Percentiles rank a stretch among this genome's conserved stretches.
Conservation (phyloP, 37 sponge, comb jelly and placozoan species). For the Cladorhizidae sp. region DNA sequence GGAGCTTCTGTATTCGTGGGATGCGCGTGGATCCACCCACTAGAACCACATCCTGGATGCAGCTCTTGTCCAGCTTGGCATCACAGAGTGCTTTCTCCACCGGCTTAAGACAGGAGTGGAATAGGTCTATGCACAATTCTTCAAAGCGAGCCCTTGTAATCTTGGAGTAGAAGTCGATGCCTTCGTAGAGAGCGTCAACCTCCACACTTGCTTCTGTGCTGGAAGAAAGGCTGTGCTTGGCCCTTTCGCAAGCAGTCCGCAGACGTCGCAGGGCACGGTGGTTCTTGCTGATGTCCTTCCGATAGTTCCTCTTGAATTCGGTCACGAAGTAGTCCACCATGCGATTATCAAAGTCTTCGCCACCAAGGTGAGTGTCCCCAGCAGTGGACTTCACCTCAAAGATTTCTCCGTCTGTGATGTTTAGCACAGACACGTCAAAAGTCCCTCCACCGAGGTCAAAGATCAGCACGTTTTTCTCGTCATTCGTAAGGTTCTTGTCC, state of each 20-base stretch:
- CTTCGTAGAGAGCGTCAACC: constrained; percentile 88
- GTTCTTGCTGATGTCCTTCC: constrained; percentile 76
- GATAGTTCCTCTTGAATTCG: constrained; percentile 87
- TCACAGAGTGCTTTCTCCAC: too few species aligned
- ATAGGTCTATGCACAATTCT: constrained; percentile 86
- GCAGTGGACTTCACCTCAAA: constrained; percentile 91
- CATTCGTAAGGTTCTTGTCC: too few species aligned
- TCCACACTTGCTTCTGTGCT: too few species aligned
- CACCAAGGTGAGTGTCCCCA: constrained; percentile 93
- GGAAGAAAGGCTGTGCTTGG: too few species aligned
- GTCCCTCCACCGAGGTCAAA: too few species aligned
- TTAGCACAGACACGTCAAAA: too few species aligned
- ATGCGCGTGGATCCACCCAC: constrained; percentile 93
- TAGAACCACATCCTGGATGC: constrained; percentile 89
- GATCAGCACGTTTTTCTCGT: too few species aligned
- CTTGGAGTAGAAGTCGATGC: too few species aligned
- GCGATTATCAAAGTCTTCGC: constrained; percentile 94
- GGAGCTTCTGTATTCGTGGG: constrained; percentile 88
- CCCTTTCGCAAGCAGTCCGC: too few species aligned
- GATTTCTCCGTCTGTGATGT: constrained; percentile 74
- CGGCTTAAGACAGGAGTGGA: constrained; percentile 68
- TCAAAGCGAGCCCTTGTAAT: too few species aligned
- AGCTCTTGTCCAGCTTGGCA: too few species aligned
- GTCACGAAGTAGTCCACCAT: constrained; percentile 82
- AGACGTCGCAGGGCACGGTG: constrained; percentile 78